These are phyloP conservation scores for Orgyia antiqua DNA, from an alignment of 2,888 invertebrate species.

Conservation along the genomic window DNA sequence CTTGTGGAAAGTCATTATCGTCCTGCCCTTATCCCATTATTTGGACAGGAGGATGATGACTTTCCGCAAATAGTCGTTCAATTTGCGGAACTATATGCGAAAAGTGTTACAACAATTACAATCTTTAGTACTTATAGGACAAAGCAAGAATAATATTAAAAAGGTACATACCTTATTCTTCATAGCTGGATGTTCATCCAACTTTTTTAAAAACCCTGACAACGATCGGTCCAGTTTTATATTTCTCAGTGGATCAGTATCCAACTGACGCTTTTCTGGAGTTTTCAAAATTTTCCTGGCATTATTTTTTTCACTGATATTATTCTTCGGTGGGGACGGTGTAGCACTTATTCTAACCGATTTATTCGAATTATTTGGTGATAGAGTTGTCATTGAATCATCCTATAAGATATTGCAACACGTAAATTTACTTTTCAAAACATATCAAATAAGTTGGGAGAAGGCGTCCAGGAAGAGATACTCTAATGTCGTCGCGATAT, in stretches of 20 bases:
- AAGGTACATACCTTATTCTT: no score
- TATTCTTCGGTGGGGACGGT: slow-evolving; percentile 33
- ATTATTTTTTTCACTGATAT: slow-evolving; percentile 10
- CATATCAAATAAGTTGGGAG: not conserved
- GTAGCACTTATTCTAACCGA: slow-evolving; percentile 38
- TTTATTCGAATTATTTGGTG: slow-evolving; percentile 27
- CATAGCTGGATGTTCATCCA: slow-evolving; percentile 37
- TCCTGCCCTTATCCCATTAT: no score
- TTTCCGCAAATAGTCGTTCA: no score
- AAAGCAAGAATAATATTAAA: no score
- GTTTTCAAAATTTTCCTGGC: slow-evolving; percentile 30
- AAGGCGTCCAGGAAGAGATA: no score
- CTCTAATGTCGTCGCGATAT: no score
- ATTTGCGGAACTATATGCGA: no score
- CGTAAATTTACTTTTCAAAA: not conserved
- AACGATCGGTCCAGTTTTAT: slow-evolving; percentile 43
- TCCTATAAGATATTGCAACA: slow-evolving; percentile 30
- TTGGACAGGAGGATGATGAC: no score
- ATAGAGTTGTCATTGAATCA: slow-evolving; percentile 24
- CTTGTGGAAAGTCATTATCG: no score
- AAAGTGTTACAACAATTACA: no score
- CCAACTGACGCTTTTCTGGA: slow-evolving; percentile 34
- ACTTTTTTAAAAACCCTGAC: slow-evolving; percentile 34
- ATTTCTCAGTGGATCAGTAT: slow-evolving; percentile 42
- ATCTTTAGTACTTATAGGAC: no score